Evolutionary conservation across 2,113 vertebrate species (phyloP).

Genomic region (Silurus glanis): DNA sequence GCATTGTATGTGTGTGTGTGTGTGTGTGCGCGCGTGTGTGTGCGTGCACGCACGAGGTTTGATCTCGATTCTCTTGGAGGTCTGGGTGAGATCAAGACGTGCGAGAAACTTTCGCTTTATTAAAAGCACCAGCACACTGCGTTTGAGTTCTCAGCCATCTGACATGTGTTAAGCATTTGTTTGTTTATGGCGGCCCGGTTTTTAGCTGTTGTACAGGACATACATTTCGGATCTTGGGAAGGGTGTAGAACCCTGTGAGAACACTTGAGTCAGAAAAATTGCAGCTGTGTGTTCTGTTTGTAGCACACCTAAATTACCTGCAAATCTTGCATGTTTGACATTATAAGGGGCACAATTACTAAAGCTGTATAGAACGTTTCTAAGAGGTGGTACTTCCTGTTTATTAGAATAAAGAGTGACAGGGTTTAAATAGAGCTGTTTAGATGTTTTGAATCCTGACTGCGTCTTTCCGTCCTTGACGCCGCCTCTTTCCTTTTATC

Average conservation of each 20-base stretch:
- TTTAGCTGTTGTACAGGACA: slow-evolving; percentile 23
- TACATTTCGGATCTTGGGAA: slow-evolving; percentile 43
- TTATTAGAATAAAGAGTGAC: background rate
- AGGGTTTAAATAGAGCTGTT: no score
- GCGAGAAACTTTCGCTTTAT: slow-evolving; percentile 48
- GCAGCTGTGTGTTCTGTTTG: slow-evolving; percentile 46
- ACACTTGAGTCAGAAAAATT: slow-evolving; percentile 27
- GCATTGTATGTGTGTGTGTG: background rate
- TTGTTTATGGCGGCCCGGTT: slow-evolving; percentile 59
- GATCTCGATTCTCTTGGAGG: slow-evolving; percentile 50
- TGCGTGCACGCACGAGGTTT: slow-evolving; percentile 38
- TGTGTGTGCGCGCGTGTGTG: slow-evolving; percentile 7
- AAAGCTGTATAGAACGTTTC: background rate
- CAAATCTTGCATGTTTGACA: background rate
- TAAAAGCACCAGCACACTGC: slow-evolving; percentile 50
- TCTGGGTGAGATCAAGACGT: slow-evolving; percentile 28
- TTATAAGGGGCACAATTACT: background rate
- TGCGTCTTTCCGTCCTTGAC: no score
- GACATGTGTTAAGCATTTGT: slow-evolving; percentile 68
- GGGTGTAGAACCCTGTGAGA: slow-evolving; percentile 42
- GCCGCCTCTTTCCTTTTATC: no score
- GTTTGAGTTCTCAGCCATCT: slow-evolving; percentile 18
- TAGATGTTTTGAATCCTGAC: no score
- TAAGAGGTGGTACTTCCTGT: background rate
- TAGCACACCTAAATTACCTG: background rate